Base-by-base conservation (phyloP, 2,888 invertebrate genomes). In the Rotaria macrura region DNA sequence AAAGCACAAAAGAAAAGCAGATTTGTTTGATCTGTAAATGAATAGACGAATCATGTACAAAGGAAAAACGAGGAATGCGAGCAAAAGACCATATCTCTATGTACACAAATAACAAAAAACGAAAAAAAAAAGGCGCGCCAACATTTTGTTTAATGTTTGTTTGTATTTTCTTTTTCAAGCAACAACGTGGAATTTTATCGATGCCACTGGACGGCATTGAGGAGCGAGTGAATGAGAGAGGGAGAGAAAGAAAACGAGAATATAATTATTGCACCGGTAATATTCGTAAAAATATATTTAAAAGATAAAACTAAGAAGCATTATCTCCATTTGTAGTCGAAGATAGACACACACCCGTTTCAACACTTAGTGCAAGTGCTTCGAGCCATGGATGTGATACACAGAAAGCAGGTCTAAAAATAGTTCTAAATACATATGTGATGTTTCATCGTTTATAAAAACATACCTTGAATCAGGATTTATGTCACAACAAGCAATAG, bases 401-500 rank as follows among this genome's bases (percentile, higher is more conserved):
- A 43, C 79, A 79, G 43, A 79, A 79, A 7, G 79, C 79, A 25
- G 79, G 79, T 14, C 79, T 79, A 79, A 74, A 38, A 38, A 57
- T 10, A 47, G 4, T 47, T 47, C 10, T 7, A 43, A 10, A 7
- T 10, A 7, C 10, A 7, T 43, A 12, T 49, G 9, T 49, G 14
- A 17, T 14, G 14, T 34, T 29, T 12, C 0, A 9, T 34, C 34
- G 29, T 65, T 65, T 17, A 29, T 12, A 17, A 12, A 6, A 2
- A 14, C 17, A 34, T 43, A 79, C 79, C 79, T 79, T 79, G 79
- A 79, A 79, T 96, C 96, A 0, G 96, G 96, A 91, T 95, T 95
- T 83, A 96, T 92, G 89, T 95, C 94, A 90, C 96, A 95, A 90
- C 96, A 96, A 49, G 95, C 92, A 91, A 96, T 96, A 74, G 96